Conservation (phyloP, 2,797 vertebrate genomes). For the Myripristis murdjan region DNA sequence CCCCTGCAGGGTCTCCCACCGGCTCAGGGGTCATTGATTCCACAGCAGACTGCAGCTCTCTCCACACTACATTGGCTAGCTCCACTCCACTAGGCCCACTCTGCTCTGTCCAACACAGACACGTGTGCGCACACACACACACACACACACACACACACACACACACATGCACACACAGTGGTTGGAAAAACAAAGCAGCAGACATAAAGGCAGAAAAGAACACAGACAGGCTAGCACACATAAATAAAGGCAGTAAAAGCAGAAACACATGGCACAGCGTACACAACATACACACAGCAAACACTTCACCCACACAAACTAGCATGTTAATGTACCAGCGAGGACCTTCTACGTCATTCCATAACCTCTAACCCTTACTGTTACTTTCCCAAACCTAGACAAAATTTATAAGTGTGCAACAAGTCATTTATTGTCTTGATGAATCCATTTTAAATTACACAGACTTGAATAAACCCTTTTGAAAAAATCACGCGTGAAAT, state of each 20-base stretch:
- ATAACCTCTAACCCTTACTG: too few relatives aligned
- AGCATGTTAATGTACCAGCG: too few relatives aligned
- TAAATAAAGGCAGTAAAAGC: constrained; percentile 7
- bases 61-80: constrained; percentile 77
- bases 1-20: constrained; percentile 60
- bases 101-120: constrained; percentile 31
- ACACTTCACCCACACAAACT: constrained; percentile 1
- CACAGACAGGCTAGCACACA: constrained; percentile 15
- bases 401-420: too few relatives aligned
- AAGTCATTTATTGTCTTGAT: too few relatives aligned
- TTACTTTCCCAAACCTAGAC: background rate
- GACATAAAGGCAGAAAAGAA: constrained; percentile 23
- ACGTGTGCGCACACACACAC: constrained; percentile 10
- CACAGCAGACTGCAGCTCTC: constrained; percentile 80
- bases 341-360: background rate
- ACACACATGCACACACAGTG: background rate
- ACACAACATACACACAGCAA: background rate
- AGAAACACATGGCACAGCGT: constrained; percentile 1
- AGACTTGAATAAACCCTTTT: too few relatives aligned
- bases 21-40: constrained; percentile 83
- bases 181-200: constrained; percentile 16
- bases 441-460: too few relatives aligned
- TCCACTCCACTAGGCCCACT: constrained; percentile 59
- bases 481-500: too few relatives aligned
- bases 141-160: constrained; percentile 18